Base-by-base conservation (phyloP, 2,888 invertebrate genomes). In the Tipula helvola region DNA sequence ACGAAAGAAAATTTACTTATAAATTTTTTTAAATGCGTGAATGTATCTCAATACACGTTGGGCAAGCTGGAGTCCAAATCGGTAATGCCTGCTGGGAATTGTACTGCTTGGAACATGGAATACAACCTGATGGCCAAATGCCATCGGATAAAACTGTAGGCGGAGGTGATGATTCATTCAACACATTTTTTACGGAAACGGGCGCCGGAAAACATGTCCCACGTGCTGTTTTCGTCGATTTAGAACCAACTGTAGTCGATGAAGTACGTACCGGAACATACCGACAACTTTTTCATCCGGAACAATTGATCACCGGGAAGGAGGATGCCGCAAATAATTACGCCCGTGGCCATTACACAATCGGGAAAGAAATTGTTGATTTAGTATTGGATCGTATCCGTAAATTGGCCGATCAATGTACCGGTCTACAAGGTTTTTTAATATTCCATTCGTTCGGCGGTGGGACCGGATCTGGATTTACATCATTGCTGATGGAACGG, bases 281-380 rank as follows among this genome's bases (percentile, higher is more conserved):
- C 91, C 94, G 96, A 0, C 94, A 95, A 89, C 92, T 98, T 86
- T 97, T 97, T 92, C 97, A 98, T 90, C 97, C 97, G 0, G 97
- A 98, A 90, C 97, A 97, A 91, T 93, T 98, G 88, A 97, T 98
- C 90, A 97, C 96, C 86, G 97, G 97, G 88, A 97, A 97, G 91
- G 97, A 97, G 90, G 97, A 97, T 90, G 97, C 97, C 0, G 97
- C 97, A 87, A 97, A 98, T 92, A 98, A 98, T 92, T 98, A 97
- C 89, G 98, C 97, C 0, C 93, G 97, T 85, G 97, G 97, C n/a
- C 97, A 97, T 92, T 98, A 97, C 93, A 97, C 97, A 89, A 96
- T 97, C 90, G 98, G 97, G 88, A 96, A 96, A 89, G 97, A 97
- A 91, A 96, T 97, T 89, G 96, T 97, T 83, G 96, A 97, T 89